Evolutionary conservation across 2,797 vertebrate species (phyloP), one percentile per base, ranked within the genome.

Genomic region (Tenualosa thibaudeaui): DNA sequence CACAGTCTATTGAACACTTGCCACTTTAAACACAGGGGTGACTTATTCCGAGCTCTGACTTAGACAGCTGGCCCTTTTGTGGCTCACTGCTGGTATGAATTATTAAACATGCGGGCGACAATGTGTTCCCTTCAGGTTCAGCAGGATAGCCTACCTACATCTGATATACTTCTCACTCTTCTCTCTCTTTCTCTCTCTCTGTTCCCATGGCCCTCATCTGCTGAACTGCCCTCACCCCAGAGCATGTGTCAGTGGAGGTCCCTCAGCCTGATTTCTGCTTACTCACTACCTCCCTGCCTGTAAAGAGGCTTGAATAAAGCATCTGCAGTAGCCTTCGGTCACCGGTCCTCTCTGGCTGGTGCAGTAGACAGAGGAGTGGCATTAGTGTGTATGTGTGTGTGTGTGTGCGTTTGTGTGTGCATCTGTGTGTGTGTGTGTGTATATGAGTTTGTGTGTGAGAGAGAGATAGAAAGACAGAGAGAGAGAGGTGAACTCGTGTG

Each of bases 381-480:
- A 17, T 75, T 40, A 43, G 15, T 75, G 68, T 75, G 46, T 46
- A 31, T 83, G 24, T 54, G n/a, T 85, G 68, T 40, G 81, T 83
- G 81, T 84, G 81, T 82, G 81, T 12, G 49, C 8, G 31, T 82
- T 12, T 43, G n/a, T 82, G 58, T 85, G 43, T 82, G 24, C 53
- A 26, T 82, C 19, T 75, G 15, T 75, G 68, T 75, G 46, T 46
- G 46, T 83, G 24, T 54, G n/a, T 85, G 68, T 40, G 81, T 83
- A 65, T 84, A 68, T 82, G 81, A 7, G 49, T 12, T 24, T 82
- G 15, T 43, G n/a, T 82, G 58, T 85, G 84, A 54, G 84, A 43
- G 84, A 12, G 53, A 43, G 51, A 43, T 37, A 58, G 75, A 26
- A 53, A 56, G 43, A 22, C 50, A 19, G 22, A 19, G 37, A 50